These are phyloP conservation scores for Sylvicapra grimmia DNA, from an alignment of 2,113 vertebrate genomes.

Conservation along the genomic window DNA sequence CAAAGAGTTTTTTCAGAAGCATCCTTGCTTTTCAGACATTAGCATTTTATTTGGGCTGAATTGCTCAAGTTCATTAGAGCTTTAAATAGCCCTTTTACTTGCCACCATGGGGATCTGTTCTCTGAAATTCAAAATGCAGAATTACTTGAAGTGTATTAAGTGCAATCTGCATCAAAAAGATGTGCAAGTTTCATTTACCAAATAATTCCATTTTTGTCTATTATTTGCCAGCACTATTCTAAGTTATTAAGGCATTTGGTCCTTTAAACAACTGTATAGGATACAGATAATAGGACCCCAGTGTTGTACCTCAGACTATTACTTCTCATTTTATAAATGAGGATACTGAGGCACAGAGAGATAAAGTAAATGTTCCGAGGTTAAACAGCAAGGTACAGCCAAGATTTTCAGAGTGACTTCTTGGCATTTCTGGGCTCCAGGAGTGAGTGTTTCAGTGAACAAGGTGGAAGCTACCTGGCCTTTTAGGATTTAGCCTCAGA, in stretches of 20 bases:
- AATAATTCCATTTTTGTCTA: background rate
- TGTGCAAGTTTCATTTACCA: background rate
- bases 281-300: background rate
- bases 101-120: background rate
- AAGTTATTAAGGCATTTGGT: background rate
- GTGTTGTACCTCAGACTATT: background rate
- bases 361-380: background rate
- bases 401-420: background rate
- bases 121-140: background rate
- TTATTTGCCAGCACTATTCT: background rate
- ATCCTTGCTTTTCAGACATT: background rate
- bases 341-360: background rate
- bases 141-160: background rate
- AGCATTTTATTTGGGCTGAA: slow-evolving; percentile 9
- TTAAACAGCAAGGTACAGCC: background rate
- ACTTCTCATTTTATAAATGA: background rate
- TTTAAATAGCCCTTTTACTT: background rate
- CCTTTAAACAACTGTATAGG: background rate
- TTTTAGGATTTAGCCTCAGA: slow-evolving; percentile 23
- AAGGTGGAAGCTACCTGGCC: background rate
- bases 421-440: background rate
- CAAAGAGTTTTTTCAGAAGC: background rate
- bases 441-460: background rate
- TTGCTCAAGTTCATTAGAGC: background rate
- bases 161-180: background rate